Base-by-base conservation (phyloP, 2,888 invertebrate species). In the Meiosimyza platycephala region DNA sequence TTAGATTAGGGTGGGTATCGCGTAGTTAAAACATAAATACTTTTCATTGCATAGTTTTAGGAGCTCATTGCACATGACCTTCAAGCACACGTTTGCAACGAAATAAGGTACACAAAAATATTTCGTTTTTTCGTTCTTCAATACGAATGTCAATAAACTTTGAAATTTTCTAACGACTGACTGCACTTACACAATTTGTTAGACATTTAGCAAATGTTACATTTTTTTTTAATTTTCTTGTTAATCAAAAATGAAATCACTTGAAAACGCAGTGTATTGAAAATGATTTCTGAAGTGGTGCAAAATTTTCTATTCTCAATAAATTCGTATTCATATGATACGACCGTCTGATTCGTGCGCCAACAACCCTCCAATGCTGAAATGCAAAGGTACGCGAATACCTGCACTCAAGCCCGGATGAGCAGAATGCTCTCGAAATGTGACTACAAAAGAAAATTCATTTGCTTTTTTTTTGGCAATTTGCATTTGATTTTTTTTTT, bases 221-320 rank as follows among this genome's bases (percentile, higher is more conserved):
- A 40, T 40, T 40, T 40, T 22, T 40, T 40, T 7, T 40, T 40
- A 6, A 40, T 40, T 40, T 40, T 40, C 40, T 40, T 40, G 40
- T 40, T 40, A 40, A 40, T 40, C 55, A n/a, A 59, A 51, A 40
- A 48, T 15, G 47, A 64, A 50, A 72, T 74, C 77, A 77, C 82
- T 82, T 72, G 54, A 72, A 74, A 76, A 76, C 76, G 76, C 81
- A 80, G 59, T 75, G 78, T 76, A 78, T 79, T 79, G 82, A 83
- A 82, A 78, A 77, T 79, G 79, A 75, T 76, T 77, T 80, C 72
- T 78, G 67, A 79, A 80, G 80, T 78, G 76, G 73, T 62, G 62
- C 69, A 28, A 67, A 67, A 70, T 70, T 54, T 54, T n/a, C 62
- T 60, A 40, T 60, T 33, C 59, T 47, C 52, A 65, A 33, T 52